Base-by-base conservation (phyloP, 2,797 vertebrate genomes). In the Monodelphis domestica region DNA sequence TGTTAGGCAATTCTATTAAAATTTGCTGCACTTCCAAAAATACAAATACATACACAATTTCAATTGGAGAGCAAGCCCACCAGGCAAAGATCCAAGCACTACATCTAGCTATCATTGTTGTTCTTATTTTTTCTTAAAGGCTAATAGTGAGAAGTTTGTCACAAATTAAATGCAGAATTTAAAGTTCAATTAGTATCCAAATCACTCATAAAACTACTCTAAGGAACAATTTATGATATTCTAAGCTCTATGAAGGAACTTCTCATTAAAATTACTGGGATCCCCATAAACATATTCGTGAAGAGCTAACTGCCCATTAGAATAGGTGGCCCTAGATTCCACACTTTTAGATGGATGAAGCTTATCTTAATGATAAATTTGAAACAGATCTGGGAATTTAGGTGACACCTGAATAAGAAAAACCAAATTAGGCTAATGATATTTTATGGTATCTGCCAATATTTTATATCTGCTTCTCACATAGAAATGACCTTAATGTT, bases 361-460 rank as follows among this genome's bases (percentile, higher is more conserved):
- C 21, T 50, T 84, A 84, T 26, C 17, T 84, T 50, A 84, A 10
- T 84, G 24, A 50, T 28, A 84, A 24, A 45, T 9, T 11, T 26
- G 24, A 84, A 45, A 84, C 5, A 84, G 38, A 84, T 24, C 21
- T 50, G 24, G 70, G 24, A 84, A 84, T 84, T 78, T n/a, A 78
- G 3, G 3, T 50, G 24, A 84, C 38, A 45, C 38, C 84, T 50
- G 70, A 84, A 84, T 21, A 21, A 84, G 17, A 84, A 84, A 45
- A 84, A 96, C 29, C 53, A 90, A 78, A 88, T 30, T 89, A 94
- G 91, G 93, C 87, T 11, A 90, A 51, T n/a, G 11, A 90, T 53
- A 88, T 84, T 92, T 92, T 89, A 92, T 30, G 91, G 29, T 63
- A 50, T 24, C 30, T 50, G 38, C 24, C 33, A 24, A 50, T 84